phyloP scores from a whole-genome alignment of 1,140 invertebrate species.

The Helicorthomorpha holstii region DNA sequence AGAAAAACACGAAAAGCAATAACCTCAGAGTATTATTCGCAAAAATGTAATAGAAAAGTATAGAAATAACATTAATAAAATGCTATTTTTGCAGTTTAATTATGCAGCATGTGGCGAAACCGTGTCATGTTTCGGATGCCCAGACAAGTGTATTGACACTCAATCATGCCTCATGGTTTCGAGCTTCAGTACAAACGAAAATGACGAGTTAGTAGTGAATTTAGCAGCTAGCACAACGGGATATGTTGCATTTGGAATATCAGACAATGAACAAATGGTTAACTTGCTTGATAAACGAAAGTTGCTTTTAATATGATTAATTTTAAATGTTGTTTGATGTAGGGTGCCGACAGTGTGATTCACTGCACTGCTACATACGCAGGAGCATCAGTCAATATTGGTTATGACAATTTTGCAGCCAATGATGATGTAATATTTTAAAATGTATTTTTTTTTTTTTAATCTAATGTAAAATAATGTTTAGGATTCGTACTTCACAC shows the following conservation, averaged over 20 bases:
- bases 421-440: not conserved
- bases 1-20: no score
- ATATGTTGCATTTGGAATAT: constrained; percentile 15
- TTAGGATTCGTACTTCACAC: no score
- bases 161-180: constrained; percentile 50
- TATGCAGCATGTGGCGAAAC: constrained; percentile 52
- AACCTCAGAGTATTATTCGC: no score
- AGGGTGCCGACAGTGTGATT: constrained; percentile 11
- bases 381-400: not conserved
- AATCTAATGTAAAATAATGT: not conserved
- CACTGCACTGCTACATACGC: no score
- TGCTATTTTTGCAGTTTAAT: not conserved
- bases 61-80: no score
- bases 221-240: constrained; percentile 8
- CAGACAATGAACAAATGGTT: constrained; percentile 12
- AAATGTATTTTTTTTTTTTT: not conserved
- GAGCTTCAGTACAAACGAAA: constrained; percentile 47
- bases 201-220: constrained; percentile 18
- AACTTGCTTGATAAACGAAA: no score
- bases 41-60: no score
- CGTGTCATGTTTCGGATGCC: constrained; percentile 65
- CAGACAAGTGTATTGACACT: constrained; percentile 40
- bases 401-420: not conserved
- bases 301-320: no score
- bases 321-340: constrained; percentile 62